These are phyloP conservation scores for Fregetta grallaria DNA, from an alignment of 2,113 vertebrate species.

Conservation along the genomic window DNA sequence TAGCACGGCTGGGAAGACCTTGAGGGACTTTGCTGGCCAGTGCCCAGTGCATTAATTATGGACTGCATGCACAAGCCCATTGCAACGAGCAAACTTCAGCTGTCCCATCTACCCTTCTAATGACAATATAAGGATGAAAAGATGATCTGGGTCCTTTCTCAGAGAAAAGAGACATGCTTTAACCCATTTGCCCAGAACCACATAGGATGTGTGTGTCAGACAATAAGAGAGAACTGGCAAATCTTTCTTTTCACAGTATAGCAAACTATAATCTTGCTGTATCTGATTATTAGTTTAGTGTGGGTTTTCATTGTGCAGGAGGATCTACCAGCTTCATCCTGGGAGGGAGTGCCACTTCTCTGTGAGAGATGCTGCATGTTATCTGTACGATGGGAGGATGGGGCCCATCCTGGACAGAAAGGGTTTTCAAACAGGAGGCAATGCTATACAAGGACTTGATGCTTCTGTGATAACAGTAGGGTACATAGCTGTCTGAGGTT, in stretches of 20 bases:
- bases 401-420: background rate
- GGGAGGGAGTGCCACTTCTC: background rate
- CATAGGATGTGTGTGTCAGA: background rate
- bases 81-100: background rate
- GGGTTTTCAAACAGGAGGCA: background rate
- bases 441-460: background rate
- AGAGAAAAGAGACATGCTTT: background rate
- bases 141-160: background rate
- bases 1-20: background rate
- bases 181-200: background rate
- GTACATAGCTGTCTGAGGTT: background rate
- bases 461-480: background rate
- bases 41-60: background rate
- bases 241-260: background rate
- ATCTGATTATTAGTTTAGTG: background rate
- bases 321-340: background rate
- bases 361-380: background rate
- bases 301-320: background rate
- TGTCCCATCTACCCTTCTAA: background rate
- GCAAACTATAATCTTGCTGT: background rate
- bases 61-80: background rate
- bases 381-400: background rate
- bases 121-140: background rate
- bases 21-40: background rate
- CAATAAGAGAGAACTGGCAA: background rate